phyloP scores from a whole-genome alignment of 1,140 invertebrate genomes.

The Phenacoccus solenopsis region DNA sequence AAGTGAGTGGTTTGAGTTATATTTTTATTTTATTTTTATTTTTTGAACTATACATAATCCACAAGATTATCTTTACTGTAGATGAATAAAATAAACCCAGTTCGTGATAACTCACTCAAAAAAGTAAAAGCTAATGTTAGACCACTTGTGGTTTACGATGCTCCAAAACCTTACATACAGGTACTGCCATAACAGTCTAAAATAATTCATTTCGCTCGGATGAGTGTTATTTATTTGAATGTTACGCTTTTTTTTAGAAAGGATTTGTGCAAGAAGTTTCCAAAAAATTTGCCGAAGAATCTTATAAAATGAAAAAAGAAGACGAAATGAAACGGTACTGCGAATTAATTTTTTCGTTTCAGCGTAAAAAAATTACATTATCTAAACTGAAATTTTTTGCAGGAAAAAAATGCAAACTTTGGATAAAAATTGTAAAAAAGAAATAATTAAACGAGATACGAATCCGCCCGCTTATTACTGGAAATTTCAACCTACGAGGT shows the following conservation, averaged over 20 bases:
- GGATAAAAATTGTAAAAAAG: not conserved
- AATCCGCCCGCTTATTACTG: conserved; percentile 4
- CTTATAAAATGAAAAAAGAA: conserved; percentile 36
- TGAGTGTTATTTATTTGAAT: no score
- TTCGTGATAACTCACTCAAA: not conserved
- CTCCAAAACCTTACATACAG: not conserved
- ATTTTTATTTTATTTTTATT: not conserved
- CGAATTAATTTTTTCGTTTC: not conserved
- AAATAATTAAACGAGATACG: not conserved
- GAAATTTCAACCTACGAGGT: not conserved
- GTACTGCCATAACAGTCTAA: conserved; percentile 1
- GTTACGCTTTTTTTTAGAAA: conserved; percentile 23
- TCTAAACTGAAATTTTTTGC: conserved; percentile 27
- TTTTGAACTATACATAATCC: not conserved
- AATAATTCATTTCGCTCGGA: not conserved
- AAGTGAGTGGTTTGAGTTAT: not conserved
- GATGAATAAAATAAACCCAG: not conserved
- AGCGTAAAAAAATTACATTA: no score
- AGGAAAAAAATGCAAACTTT: not conserved
- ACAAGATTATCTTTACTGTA: not conserved
- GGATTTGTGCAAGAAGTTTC: conserved; percentile 30
- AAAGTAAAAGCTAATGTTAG: not conserved
- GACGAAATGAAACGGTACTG: conserved; percentile 41
- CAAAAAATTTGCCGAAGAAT: conserved; percentile 36
- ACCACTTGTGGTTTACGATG: not conserved